Conservation (phyloP, 2,797 vertebrate species). For the Pithecia hirsuta region DNA sequence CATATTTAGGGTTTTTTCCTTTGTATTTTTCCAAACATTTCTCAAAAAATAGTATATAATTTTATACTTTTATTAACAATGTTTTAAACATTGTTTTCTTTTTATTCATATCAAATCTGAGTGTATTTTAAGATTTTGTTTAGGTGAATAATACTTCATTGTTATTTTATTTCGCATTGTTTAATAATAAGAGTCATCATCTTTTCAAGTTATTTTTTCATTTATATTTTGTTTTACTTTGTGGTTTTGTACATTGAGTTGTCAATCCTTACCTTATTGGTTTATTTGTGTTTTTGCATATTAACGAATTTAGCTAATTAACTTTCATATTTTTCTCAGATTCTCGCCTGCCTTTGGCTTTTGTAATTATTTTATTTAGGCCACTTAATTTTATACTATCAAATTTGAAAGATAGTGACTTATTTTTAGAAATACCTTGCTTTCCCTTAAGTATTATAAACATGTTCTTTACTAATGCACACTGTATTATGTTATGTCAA, state of each 20-base stretch:
- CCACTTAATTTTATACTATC: not conserved
- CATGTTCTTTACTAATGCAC: not conserved
- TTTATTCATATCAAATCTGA: not conserved
- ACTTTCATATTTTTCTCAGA: not conserved
- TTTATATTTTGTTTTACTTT: not conserved
- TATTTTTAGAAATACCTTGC: not conserved
- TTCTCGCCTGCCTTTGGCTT: not conserved
- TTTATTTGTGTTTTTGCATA: not conserved
- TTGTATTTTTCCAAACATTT: conserved; percentile 13
- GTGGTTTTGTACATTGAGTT: not conserved
- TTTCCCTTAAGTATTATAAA: not conserved
- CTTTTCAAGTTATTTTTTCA: not conserved
- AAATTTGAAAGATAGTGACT: not conserved
- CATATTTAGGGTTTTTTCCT: not conserved
- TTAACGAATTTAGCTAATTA: not conserved
- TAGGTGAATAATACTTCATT: not conserved
- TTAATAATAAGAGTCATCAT: not conserved
- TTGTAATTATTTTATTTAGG: conserved; percentile 12
- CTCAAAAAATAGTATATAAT: not conserved
- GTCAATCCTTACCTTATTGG: not conserved
- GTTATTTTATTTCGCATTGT: conserved; percentile 21
- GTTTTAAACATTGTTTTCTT: not conserved
- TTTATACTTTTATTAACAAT: not conserved
- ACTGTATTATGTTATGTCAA: not conserved
- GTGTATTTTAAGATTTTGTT: not conserved